These are phyloP conservation scores for Melinopterus prodromus DNA, from an alignment of 2,888 invertebrate genomes.

Conservation along the genomic window DNA sequence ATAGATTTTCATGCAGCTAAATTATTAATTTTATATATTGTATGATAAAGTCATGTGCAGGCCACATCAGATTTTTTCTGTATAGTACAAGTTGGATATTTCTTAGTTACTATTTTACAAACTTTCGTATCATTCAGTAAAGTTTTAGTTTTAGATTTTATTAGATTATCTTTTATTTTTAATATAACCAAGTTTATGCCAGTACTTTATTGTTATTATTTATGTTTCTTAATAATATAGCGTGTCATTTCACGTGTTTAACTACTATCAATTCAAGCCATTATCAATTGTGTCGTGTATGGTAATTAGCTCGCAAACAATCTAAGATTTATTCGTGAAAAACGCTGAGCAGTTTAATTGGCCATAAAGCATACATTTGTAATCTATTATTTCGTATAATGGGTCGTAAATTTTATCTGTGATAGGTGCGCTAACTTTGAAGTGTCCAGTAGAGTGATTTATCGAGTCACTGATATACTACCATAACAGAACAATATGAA, in stretches of 20 bases:
- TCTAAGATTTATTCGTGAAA: not conserved
- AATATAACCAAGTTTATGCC: too few relatives aligned
- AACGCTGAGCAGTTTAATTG: not conserved
- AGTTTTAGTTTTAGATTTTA: too few relatives aligned
- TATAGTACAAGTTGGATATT: too few relatives aligned
- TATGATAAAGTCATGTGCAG: too few relatives aligned
- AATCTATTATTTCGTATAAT: not conserved
- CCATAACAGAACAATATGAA: not conserved
- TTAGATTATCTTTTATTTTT: too few relatives aligned
- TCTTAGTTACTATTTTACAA: too few relatives aligned
- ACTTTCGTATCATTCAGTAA: too few relatives aligned
- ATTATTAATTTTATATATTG: too few relatives aligned
- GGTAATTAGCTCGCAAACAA: not conserved
- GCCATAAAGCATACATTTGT: slow-evolving; percentile 4
- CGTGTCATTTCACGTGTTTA: not conserved
- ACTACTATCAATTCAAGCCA: not conserved
- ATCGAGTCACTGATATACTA: not conserved
- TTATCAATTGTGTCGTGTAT: not conserved
- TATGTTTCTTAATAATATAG: too few relatives aligned
- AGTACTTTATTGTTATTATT: too few relatives aligned
- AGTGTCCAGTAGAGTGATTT: not conserved
- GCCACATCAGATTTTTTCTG: too few relatives aligned
- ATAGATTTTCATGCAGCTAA: too few relatives aligned
- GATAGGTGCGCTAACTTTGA: not conserved
- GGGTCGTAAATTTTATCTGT: not conserved